phyloP scores from a whole-genome alignment of 2,797 vertebrate species.

The Gymnopithys bicolor region DNA sequence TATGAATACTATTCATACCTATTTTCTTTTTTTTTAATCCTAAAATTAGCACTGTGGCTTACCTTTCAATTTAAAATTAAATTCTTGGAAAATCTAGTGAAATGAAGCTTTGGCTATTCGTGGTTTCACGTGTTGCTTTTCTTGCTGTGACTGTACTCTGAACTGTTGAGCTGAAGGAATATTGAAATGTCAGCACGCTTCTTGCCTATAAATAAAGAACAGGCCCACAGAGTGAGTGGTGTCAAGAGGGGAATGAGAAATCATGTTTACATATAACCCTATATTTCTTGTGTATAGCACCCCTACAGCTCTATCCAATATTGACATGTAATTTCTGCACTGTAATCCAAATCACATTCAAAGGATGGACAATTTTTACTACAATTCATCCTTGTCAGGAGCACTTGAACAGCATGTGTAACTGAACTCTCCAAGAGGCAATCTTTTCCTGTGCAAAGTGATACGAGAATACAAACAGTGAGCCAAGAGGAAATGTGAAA shows the following conservation, averaged over 20 bases:
- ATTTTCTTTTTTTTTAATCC: background rate
- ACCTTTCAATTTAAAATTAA: background rate
- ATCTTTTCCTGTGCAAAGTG: background rate
- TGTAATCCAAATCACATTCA: slow-evolving; percentile 26
- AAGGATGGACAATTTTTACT: slow-evolving; percentile 18
- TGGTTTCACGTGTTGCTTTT: background rate
- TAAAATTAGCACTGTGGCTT: background rate
- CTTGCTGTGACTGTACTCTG: slow-evolving; percentile 25
- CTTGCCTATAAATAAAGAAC: slow-evolving; percentile 60
- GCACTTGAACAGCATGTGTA: background rate
- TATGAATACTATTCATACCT: background rate
- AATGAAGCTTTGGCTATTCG: background rate
- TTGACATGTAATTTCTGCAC: slow-evolving; percentile 37
- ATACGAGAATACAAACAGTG: background rate
- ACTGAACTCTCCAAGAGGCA: slow-evolving; percentile 13
- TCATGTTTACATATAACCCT: slow-evolving; percentile 8
- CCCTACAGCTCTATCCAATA: background rate
- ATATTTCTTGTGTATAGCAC: background rate
- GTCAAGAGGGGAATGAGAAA: slow-evolving; percentile 37
- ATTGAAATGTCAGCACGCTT: slow-evolving; percentile 43
- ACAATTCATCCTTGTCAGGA: slow-evolving; percentile 25
- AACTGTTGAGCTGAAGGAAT: slow-evolving; percentile 18
- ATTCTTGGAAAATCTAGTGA: slow-evolving; percentile 18
- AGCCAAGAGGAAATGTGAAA: slow-evolving; percentile 3
- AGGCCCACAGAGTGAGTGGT: background rate